Percentiles rank a stretch among this genome's conserved stretches.
Evolutionary conservation across 2,888 invertebrate genomes (phyloP).

Genomic region (Linnaemya tessellans): DNA sequence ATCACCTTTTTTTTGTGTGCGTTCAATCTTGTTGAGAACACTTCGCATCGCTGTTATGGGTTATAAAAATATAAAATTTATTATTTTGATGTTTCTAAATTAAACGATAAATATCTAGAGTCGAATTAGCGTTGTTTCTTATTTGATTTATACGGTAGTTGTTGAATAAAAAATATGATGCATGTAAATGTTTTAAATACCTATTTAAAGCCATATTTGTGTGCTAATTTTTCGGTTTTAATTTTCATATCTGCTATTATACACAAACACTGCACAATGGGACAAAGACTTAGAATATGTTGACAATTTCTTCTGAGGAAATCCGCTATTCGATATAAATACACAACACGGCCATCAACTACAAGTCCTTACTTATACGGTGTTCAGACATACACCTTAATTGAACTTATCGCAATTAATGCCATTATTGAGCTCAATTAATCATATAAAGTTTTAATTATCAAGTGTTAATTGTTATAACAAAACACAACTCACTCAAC

Average conservation of each 20-base stretch:
- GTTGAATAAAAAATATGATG: slow-evolving; percentile 48
- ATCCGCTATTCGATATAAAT: too few species aligned
- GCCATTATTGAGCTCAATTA: too few species aligned
- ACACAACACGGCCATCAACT: too few species aligned
- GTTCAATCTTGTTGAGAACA: slow-evolving; percentile 53
- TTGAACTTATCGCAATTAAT: too few species aligned
- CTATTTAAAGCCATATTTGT: slow-evolving; percentile 38
- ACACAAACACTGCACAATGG: slow-evolving; percentile 20
- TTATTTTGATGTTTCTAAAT: slow-evolving; percentile 60
- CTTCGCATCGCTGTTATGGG: slow-evolving; percentile 64
- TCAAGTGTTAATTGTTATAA: too few species aligned
- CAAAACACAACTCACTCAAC: too few species aligned
- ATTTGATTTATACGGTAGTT: slow-evolving; percentile 70
- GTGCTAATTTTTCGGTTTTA: not conserved
- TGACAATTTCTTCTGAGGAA: not conserved
- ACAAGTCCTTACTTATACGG: too few species aligned
- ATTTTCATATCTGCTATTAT: not conserved
- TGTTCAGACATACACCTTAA: too few species aligned
- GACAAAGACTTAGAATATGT: not conserved
- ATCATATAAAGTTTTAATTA: too few species aligned
- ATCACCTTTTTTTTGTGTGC: not conserved
- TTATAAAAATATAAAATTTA: slow-evolving; percentile 69
- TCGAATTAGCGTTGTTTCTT: slow-evolving; percentile 20
- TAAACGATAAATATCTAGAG: slow-evolving; percentile 63
- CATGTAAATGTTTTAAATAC: slow-evolving; percentile 52